These are phyloP conservation scores for Anabacerthia variegaticeps DNA, from an alignment of 2,797 vertebrate species.

Conservation along the genomic window DNA sequence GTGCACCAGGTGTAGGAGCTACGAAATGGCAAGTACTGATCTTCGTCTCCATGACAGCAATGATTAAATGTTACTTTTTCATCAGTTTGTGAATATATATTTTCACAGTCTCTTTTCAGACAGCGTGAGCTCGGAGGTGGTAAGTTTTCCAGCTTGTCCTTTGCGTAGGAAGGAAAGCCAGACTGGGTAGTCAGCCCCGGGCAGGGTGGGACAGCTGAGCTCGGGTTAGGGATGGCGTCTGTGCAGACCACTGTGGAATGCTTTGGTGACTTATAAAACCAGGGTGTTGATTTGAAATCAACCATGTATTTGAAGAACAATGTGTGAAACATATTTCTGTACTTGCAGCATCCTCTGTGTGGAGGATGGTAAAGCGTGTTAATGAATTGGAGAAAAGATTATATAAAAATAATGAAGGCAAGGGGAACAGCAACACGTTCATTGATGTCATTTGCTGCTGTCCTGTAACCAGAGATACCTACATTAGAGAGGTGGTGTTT, in stretches of 20 bases:
- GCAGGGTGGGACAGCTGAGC: not conserved
- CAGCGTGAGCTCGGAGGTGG: not conserved
- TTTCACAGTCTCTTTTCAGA: constrained; percentile 19
- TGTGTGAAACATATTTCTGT: not conserved
- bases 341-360: not conserved
- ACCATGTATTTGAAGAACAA: not conserved
- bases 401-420: fast-evolving
- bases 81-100: constrained; percentile 16
- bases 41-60: constrained; percentile 43
- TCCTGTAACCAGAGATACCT: not conserved
- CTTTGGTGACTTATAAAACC: not conserved
- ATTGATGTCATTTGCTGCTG: not conserved
- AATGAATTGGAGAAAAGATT: not conserved
- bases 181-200: not conserved
- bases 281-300: not conserved
- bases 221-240: not conserved
- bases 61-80: constrained; percentile 45
- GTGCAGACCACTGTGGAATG: fast-evolving
- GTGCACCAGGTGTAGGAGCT: not conserved
- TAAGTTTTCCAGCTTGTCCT: constrained; percentile 5
- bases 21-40: constrained; percentile 23
- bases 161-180: not conserved
- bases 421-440: not conserved
- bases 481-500: not conserved
- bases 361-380: not conserved